Evolutionary conservation across 2,113 vertebrate genomes (phyloP).

Genomic region (Eublepharis macularius): DNA sequence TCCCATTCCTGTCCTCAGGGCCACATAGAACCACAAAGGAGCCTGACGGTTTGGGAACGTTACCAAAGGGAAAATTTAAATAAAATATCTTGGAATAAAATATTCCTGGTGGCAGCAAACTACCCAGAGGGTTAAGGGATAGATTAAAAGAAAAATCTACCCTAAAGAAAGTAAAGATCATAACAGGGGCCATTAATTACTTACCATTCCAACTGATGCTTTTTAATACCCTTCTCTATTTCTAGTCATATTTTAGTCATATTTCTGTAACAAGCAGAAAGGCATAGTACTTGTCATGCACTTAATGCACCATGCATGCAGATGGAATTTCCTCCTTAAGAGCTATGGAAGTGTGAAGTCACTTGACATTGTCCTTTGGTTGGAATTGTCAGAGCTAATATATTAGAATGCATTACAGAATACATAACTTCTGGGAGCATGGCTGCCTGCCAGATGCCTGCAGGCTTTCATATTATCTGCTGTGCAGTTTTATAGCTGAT

Average conservation of each 20-base stretch:
- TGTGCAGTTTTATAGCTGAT: slow-evolving; percentile 32
- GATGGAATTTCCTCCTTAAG: slow-evolving; percentile 14
- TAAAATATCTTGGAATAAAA: too few relatives aligned
- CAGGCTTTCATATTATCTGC: slow-evolving; percentile 44
- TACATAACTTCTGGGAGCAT: slow-evolving; percentile 12
- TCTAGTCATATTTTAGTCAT: too few relatives aligned
- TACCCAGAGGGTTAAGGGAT: too few relatives aligned
- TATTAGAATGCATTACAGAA: slow-evolving; percentile 11
- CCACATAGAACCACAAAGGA: too few relatives aligned
- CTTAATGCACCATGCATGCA: background rate
- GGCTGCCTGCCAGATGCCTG: slow-evolving; percentile 47
- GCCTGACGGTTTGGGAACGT: too few relatives aligned
- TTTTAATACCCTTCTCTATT: background rate
- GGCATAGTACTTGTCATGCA: background rate
- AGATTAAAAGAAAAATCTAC: too few relatives aligned
- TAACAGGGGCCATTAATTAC: background rate
- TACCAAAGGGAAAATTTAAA: too few relatives aligned
- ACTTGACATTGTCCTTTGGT: background rate
- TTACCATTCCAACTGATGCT: background rate
- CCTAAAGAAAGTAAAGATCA: too few relatives aligned
- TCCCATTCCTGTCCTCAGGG: too few relatives aligned
- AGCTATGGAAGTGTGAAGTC: slow-evolving; percentile 1
- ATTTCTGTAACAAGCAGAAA: fast-evolving
- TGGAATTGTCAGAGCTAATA: slow-evolving; percentile 25
- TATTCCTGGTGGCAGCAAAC: too few relatives aligned